Evolutionary conservation across 2,113 vertebrate genomes (phyloP), one percentile per base, ranked within the genome.

Genomic region (Cochlearius cochlearius): DNA sequence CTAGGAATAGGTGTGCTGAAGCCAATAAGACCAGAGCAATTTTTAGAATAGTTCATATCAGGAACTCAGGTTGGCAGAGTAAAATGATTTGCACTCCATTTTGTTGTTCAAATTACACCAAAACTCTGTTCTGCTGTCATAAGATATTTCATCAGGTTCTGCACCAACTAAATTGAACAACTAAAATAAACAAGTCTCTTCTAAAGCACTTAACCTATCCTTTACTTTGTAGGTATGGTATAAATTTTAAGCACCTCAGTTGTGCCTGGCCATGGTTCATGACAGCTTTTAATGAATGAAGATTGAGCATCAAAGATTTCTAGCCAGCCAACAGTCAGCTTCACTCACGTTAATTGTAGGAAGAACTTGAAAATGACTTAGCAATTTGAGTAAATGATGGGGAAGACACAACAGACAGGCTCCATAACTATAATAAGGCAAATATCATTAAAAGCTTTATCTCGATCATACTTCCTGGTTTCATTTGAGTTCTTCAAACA

Each of bases 331-430:
- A 86, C 73, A 95, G 52, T 67, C 78, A 95, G 67, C 47, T 78
- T 87, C 76, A 76, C 94, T 96, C 93, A 88, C 34, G 30, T 9
- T 88, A 88, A 94, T 86, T 85, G 63, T 74, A 88, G 80, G 91
- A 96, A 87, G 85, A 76, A 34, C 75, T 69, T 63, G 50, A 93
- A 97, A 96, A 95, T 7, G 19, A 94, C 76, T 94, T 96, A 78
- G 80, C 82, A 97, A 96, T 92, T 97, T 96, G 84, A 92, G 69
- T 88, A 96, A 97, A 96, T 88, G 60, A 92, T 63, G 59, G 88
- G 63, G 90, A 84, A 93, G 86, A 94, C 69, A 92, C 75, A 84
- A 84, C 71, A 86, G 86, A 89, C 55, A 50, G n/a, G 39, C 86
- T 97, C 97, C 74, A 68, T 73, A 79, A 85, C 14, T 76, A 11